phyloP scores from a whole-genome alignment of 2,113 vertebrate species.

The Solea senegalensis region DNA sequence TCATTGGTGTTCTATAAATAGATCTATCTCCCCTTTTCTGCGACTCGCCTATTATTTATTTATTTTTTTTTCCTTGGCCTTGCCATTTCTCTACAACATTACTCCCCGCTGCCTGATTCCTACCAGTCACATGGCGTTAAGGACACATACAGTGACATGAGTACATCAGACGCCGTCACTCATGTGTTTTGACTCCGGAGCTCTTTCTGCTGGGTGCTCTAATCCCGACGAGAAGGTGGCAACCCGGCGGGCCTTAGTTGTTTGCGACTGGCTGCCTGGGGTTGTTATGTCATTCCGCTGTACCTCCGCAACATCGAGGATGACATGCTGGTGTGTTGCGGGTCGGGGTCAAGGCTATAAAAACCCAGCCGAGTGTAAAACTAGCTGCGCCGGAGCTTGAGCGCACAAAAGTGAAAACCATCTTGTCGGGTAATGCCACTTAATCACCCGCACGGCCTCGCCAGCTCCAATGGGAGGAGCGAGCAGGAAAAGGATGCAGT shows the following conservation, averaged over 20 bases:
- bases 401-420: slow-evolving; percentile 51
- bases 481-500: slow-evolving; percentile 13
- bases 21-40: slow-evolving; percentile 32
- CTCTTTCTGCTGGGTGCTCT: slow-evolving; percentile 59
- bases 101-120: slow-evolving; percentile 26
- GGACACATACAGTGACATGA: slow-evolving; percentile 50
- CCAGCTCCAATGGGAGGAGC: slow-evolving; percentile 36
- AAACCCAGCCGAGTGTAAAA: slow-evolving; percentile 69
- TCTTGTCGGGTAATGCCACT: slow-evolving; percentile 62
- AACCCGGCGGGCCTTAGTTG: slow-evolving; percentile 37
- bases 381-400: slow-evolving; percentile 33
- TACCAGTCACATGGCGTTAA: slow-evolving; percentile 53
- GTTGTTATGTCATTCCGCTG: slow-evolving; percentile 63
- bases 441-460: slow-evolving; percentile 30
- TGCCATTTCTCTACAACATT: slow-evolving; percentile 25
- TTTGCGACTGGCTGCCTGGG: slow-evolving; percentile 55
- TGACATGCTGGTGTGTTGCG: slow-evolving; percentile 52
- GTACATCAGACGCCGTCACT: slow-evolving; percentile 62
- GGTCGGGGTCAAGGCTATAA: slow-evolving; percentile 64
- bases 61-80: slow-evolving; percentile 25
- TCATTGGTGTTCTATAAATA: slow-evolving; percentile 66
- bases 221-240: slow-evolving; percentile 60
- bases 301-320: slow-evolving; percentile 52
- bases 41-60: slow-evolving; percentile 5
- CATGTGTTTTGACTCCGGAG: slow-evolving; percentile 61